phyloP scores from a whole-genome alignment of 2,888 invertebrate species.

The Diaphora mendica region DNA sequence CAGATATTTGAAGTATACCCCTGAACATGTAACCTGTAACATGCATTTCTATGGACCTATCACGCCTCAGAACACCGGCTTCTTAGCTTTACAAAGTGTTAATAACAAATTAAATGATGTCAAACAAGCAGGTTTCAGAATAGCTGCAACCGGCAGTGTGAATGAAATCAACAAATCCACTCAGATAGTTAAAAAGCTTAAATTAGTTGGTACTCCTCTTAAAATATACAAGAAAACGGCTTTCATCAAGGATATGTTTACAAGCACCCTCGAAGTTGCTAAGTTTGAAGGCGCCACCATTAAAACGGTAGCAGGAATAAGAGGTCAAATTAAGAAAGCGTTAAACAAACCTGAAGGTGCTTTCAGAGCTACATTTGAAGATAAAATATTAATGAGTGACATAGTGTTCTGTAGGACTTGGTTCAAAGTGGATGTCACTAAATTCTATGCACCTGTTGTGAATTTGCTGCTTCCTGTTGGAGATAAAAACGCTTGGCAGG shows the following conservation, averaged over 20 bases:
- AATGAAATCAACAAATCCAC: constrained; percentile 98
- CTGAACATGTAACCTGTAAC: constrained; percentile 98
- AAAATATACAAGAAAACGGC: constrained; percentile 99
- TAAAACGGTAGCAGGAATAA: constrained; percentile 97
- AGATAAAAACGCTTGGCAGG: constrained; percentile 94
- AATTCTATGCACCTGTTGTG: constrained; percentile 96
- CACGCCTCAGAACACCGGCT: constrained; percentile 97
- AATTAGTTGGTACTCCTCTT: constrained; percentile 96
- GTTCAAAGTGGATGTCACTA: constrained; percentile 96
- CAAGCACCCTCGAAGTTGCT: constrained; percentile 95
- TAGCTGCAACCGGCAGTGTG: constrained; percentile 98
- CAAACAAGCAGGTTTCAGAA: constrained; percentile 93
- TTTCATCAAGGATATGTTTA: constrained; percentile 98
- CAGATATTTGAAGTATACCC: constrained; percentile 98
- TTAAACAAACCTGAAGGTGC: constrained; percentile 94
- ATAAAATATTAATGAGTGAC: constrained; percentile 97
- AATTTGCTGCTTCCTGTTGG: constrained; percentile 92
- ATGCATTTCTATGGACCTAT: constrained; percentile 99
- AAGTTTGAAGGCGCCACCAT: constrained; percentile 98
- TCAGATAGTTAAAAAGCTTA: constrained; percentile 98
- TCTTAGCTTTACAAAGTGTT: constrained; percentile 96
- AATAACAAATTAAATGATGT: constrained; percentile 88
- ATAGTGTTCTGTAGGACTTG: constrained; percentile 98
- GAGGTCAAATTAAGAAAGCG: constrained; percentile 98
- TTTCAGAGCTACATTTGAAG: constrained; percentile 99